A percentile compares a stretch with the other conserved stretches of the same genome.
Conservation (phyloP, 2,888 invertebrate species). For the Lissocephala sabroskyi region DNA sequence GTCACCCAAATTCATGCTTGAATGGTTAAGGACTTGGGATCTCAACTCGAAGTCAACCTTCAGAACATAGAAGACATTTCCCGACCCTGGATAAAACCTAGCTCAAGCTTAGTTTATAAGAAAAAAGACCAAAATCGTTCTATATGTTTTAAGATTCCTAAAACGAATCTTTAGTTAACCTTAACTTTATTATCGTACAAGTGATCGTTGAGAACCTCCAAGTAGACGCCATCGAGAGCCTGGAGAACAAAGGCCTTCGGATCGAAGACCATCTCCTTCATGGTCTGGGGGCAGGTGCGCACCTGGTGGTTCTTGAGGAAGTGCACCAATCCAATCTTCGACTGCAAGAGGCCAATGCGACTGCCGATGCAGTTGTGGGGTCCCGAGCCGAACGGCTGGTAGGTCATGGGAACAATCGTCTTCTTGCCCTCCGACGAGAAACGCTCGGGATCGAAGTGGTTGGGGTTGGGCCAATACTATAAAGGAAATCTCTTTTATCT, state of each 20-base stretch:
- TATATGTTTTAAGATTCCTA: not conserved
- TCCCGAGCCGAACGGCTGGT: conserved; percentile 68
- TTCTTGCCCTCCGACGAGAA: conserved; percentile 63
- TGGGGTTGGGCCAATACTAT: conserved; percentile 67
- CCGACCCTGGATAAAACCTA: no score
- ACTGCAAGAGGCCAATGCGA: conserved; percentile 66
- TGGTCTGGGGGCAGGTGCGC: conserved; percentile 42
- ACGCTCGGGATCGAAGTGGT: conserved; percentile 69
- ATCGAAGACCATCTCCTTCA: conserved; percentile 52
- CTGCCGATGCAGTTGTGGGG: conserved; percentile 70
- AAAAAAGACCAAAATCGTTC: not conserved
- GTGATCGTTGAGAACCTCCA: conserved; percentile 60
- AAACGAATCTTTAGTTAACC: not conserved
- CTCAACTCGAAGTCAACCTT: no score
- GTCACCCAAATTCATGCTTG: no score
- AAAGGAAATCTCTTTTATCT: conserved; percentile 1
- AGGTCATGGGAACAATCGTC: conserved; percentile 49
- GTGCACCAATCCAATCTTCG: conserved; percentile 66
- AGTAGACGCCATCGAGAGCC: conserved; percentile 46
- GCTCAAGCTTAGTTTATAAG: no score
- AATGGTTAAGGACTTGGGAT: no score
- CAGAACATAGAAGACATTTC: no score
- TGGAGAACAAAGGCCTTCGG: conserved; percentile 62
- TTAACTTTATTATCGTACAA: conserved; percentile 38
- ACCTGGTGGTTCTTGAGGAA: conserved; percentile 68